Evolutionary conservation across 2,113 vertebrate species (phyloP).

Genomic region (Channa argus): DNA sequence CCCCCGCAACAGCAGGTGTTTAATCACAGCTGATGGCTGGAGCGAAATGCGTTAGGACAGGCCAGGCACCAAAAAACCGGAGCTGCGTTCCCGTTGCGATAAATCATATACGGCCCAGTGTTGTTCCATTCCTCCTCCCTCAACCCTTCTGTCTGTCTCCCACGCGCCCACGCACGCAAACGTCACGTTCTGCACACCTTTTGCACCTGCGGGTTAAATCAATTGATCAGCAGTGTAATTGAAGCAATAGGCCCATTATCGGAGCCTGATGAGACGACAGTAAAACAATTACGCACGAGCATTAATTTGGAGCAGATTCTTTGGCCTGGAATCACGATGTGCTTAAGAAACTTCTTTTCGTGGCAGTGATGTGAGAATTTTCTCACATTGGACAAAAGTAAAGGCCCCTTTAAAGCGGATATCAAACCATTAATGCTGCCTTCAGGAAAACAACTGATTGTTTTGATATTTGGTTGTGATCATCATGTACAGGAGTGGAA

Average conservation of each 20-base stretch:
- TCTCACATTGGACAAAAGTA: slow-evolving; percentile 14
- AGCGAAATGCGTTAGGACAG: slow-evolving; percentile 99
- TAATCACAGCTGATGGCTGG: slow-evolving; percentile 99
- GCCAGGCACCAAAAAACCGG: slow-evolving; percentile 88
- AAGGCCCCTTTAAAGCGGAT: slow-evolving; percentile 2
- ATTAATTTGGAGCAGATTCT: slow-evolving; percentile 38
- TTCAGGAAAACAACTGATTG: not conserved
- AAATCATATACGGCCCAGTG: slow-evolving; percentile 79
- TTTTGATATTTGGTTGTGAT: not conserved
- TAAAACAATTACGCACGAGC: slow-evolving; percentile 45
- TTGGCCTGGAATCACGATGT: slow-evolving; percentile 16
- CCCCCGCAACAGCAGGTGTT: slow-evolving; percentile 99
- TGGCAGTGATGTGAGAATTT: slow-evolving; percentile 14
- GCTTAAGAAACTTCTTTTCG: not conserved
- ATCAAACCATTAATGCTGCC: not conserved
- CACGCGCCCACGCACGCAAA: not conserved
- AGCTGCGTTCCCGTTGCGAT: slow-evolving; percentile 77
- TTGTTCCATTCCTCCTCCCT: slow-evolving; percentile 29
- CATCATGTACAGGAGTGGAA: not conserved
- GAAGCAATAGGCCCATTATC: slow-evolving; percentile 51
- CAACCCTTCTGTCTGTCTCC: not conserved
- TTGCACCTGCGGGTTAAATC: slow-evolving; percentile 54
- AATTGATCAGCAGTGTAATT: slow-evolving; percentile 57
- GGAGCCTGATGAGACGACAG: slow-evolving; percentile 39
- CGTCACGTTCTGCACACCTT: slow-evolving; percentile 18